These are phyloP conservation scores for Drepanosiphum platanoidis DNA, from an alignment of 2,888 invertebrate species.

Conservation along the genomic window DNA sequence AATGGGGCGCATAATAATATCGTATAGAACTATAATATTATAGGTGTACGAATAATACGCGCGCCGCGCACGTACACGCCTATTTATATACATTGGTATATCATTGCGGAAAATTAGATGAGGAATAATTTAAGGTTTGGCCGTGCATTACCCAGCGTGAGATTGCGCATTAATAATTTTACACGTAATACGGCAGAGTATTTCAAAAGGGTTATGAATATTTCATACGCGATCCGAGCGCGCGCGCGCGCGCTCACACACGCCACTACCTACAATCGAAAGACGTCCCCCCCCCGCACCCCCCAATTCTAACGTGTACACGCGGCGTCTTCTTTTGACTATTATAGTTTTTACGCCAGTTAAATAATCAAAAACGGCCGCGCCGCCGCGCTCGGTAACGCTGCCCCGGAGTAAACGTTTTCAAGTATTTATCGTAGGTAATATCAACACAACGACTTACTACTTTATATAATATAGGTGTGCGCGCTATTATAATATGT, in stretches of 20 bases:
- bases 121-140: slow-evolving; percentile 26
- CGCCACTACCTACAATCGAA: not conserved
- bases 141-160: slow-evolving; percentile 3
- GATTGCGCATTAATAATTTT: slow-evolving; percentile 45
- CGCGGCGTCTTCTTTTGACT: too few species aligned
- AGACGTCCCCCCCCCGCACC: not conserved
- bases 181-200: slow-evolving; percentile 12
- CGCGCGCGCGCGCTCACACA: not conserved
- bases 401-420: not conserved
- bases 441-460: not conserved
- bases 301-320: too few species aligned
- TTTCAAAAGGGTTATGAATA: slow-evolving; percentile 43
- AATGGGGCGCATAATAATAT: too few species aligned
- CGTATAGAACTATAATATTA: too few species aligned
- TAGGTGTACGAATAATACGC: too few species aligned
- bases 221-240: slow-evolving; percentile 1
- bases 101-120: slow-evolving; percentile 24
- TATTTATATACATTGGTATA: not conserved
- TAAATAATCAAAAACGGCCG: slow-evolving; percentile 4
- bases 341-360: not conserved
- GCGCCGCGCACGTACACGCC: not conserved
- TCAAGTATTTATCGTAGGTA: not conserved
- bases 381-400: not conserved
- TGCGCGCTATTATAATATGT: not conserved
- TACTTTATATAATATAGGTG: not conserved